Evolutionary conservation across 2,797 vertebrate genomes (phyloP).

Genomic region (Alfaro cultratus): DNA sequence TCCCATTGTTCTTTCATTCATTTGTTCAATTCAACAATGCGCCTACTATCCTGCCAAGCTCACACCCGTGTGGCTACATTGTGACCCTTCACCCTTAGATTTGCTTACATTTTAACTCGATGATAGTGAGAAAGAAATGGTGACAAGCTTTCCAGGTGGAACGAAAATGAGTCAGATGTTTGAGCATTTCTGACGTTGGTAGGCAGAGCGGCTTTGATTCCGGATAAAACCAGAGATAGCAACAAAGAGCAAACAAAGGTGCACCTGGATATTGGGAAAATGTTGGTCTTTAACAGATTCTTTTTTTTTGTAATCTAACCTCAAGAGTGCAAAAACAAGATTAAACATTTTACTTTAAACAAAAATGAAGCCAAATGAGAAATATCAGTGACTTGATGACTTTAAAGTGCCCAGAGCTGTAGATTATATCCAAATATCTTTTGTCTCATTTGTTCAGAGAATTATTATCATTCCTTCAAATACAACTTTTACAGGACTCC

Average conservation of each 20-base stretch:
- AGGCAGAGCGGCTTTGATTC: neutral
- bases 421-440: neutral
- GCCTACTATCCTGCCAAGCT: slow-evolving; percentile 19
- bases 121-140: neutral
- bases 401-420: neutral
- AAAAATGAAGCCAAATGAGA: neutral
- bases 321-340: neutral
- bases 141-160: neutral
- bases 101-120: neutral
- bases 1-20: slow-evolving; percentile 36
- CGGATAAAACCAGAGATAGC: slow-evolving; percentile 19
- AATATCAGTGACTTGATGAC: neutral
- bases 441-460: neutral
- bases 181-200: neutral
- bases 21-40: slow-evolving; percentile 36
- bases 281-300: neutral
- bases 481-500: neutral
- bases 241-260: slow-evolving; percentile 49
- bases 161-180: slow-evolving; percentile 9
- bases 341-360: neutral
- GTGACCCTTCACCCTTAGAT: slow-evolving; percentile 1
- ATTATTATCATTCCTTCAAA: neutral
- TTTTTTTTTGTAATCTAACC: neutral
- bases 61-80: slow-evolving; percentile 14
- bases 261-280: neutral